Percentiles rank a stretch among this genome's conserved stretches.
Conservation (phyloP, 2,113 vertebrate genomes). For the Trichechus manatus region DNA sequence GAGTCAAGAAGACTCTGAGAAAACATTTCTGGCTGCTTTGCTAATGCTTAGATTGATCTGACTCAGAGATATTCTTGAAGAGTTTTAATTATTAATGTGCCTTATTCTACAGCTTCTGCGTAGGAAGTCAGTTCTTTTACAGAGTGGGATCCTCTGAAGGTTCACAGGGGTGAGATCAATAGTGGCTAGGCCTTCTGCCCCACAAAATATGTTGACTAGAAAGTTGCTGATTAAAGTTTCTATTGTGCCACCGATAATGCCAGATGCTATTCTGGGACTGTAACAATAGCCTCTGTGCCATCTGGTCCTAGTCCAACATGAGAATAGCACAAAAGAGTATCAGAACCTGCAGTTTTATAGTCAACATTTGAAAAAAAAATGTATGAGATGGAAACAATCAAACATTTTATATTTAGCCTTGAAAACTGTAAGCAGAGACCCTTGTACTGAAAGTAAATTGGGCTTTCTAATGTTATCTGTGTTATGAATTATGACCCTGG, state of each 20-base stretch:
- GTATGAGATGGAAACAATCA: constrained; percentile 66
- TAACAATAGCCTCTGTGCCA: constrained; percentile 75
- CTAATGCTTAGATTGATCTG: constrained; percentile 71
- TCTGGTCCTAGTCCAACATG: constrained; percentile 65
- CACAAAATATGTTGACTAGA: constrained; percentile 11
- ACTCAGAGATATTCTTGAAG: constrained; percentile 72
- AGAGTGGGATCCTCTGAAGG: neutral
- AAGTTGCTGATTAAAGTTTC: constrained; percentile 34
- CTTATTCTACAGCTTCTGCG: constrained; percentile 57
- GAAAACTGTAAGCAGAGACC: constrained; percentile 71
- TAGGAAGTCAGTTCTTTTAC: neutral
- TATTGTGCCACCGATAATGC: constrained; percentile 45
- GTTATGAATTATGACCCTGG: constrained; percentile 9
- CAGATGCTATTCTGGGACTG: constrained; percentile 59
- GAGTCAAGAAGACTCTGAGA: constrained; percentile 69
- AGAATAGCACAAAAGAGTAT: constrained; percentile 66
- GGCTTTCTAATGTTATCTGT: constrained; percentile 68
- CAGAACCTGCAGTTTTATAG: constrained; percentile 72
- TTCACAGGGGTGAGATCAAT: neutral
- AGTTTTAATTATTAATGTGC: constrained; percentile 75
- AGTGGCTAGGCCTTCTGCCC: constrained; percentile 2
- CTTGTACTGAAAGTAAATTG: constrained; percentile 61
- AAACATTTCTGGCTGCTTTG: constrained; percentile 72
- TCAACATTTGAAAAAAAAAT: constrained; percentile 65
- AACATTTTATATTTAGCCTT: constrained; percentile 71